Base-by-base conservation (phyloP, 2,113 vertebrate genomes). In the Myrmophylax atrothorax region DNA sequence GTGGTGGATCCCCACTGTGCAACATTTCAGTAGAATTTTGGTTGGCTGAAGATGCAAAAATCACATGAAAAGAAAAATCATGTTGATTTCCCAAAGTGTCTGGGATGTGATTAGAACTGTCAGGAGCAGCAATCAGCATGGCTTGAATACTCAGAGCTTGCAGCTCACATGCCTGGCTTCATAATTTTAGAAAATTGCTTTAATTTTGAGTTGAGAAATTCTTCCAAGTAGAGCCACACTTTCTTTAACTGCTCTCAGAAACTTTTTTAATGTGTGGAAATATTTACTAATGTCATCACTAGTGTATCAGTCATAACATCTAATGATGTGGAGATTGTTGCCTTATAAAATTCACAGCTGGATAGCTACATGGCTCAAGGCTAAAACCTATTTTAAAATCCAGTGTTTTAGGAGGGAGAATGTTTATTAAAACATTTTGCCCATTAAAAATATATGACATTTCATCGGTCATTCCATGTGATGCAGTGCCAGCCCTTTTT, bases 291-390 rank as follows among this genome's bases (percentile, higher is more conserved):
- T 96, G 92, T 91, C 72, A 86, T 94, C 40, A 37, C 94, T 96
- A 78, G 86, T 74, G 38, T 94, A 97, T 97, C 96, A 97, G 96
- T 97, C 97, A 91, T 98, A 98, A 98, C 97, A 97, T 97, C 97
- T 98, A 98, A 98, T 97, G 97, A 98, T 98, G 97, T 98, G 96
- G 96, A 97, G 97, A 98, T 98, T 97, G 98, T 97, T 97, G 96
- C 97, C 95, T 98, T 98, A 98, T 98, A 97, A 98, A 98, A 98
- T 97, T 98, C 98, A 98, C 98, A 98, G 98, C 98, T 98, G 98
- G 98, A 94, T 98, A 97, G 97, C 98, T 98, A 98, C 96, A 98
- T 98, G 96, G 98, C 98, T 98, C 97, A 98, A 98, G 98, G 98
- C 98, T 98, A 98, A 97, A 98, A 89, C 90, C 97, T 97, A 97